Conservation (phyloP, 2,888 invertebrate species). For the Drosophila sordidapex region DNA sequence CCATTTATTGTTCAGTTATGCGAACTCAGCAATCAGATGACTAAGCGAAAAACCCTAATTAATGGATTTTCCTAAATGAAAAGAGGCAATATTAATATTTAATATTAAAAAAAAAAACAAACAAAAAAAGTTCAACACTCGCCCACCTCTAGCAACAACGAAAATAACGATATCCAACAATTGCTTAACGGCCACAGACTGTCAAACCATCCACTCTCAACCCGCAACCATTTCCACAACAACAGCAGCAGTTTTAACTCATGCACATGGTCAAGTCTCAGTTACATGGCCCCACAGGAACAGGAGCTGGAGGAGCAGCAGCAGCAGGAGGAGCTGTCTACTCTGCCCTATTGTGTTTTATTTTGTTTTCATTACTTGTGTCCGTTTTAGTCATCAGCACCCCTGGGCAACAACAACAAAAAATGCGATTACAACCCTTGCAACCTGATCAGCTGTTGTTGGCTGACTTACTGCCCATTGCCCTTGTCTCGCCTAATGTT, state of each 20-base stretch:
- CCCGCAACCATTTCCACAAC: not conserved
- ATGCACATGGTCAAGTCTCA: slow-evolving; percentile 59
- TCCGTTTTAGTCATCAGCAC: slow-evolving; percentile 46
- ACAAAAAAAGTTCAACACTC: not conserved
- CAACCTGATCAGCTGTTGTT: slow-evolving; percentile 77
- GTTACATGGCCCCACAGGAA: slow-evolving; percentile 45
- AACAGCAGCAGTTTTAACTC: slow-evolving; percentile 30
- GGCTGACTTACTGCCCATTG: slow-evolving; percentile 68
- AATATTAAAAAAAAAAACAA: not conserved
- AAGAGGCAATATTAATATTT: not conserved
- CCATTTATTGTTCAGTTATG: not conserved
- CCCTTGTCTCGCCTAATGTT: slow-evolving; percentile 14
- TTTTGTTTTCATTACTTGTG: slow-evolving; percentile 56
- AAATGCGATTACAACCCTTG: slow-evolving; percentile 57
- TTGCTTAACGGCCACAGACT: slow-evolving; percentile 25
- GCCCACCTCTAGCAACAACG: slow-evolving; percentile 13
- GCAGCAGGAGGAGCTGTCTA: slow-evolving; percentile 12
- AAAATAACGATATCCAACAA: slow-evolving; percentile 20
- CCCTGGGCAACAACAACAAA: slow-evolving; percentile 20
- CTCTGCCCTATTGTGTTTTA: slow-evolving; percentile 34
- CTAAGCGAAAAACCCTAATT: not conserved
- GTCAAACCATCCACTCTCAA: not conserved
- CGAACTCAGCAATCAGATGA: not conserved
- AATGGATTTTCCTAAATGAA: not conserved
- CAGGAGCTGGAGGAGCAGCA: slow-evolving; percentile 10